Evolutionary conservation across 2,797 vertebrate genomes (phyloP), one percentile per base, ranked within the genome.

Genomic region (Enteromius argenteus): DNA sequence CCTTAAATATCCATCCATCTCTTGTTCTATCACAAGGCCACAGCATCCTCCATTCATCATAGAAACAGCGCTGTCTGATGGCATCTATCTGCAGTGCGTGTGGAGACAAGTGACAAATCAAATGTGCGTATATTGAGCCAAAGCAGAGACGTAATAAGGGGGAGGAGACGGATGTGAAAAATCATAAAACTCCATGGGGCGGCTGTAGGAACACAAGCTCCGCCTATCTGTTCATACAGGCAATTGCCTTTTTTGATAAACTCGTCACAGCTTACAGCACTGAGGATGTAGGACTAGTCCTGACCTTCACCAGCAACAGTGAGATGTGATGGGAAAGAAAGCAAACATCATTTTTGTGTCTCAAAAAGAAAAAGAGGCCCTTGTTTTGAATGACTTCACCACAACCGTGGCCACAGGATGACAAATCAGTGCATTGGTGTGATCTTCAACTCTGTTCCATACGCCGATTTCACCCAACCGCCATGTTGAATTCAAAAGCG

Each of bases 21-120:
- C 77, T 84, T 79, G 76, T 81, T 83, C 83, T 44, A 81, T 85
- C 85, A 92, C 91, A 91, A 93, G 94, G 93, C 93, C 92, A 85
- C 85, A 86, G 90, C 88, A 81, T 88, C 82, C 84, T 85, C 85
- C 85, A 86, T 89, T 92, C 92, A 93, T 94, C 94, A 94, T 74
- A 87, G 85, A 79, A 64, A 88, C 89, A 88, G 85, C 86, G 72
- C 64, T 89, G 89, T 81, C 89, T 90, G 91, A 89, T 90, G 89
- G 91, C 86, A 87, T 90, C 87, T 89, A 85, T 89, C 82, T 80
- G 82, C 69, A 60, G 74, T 39, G 35, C 66, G 46, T 74, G 80
- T 62, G 39, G 44, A 58, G 74, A 69, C n/a, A 35, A 35, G 56
- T 44, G 32, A 77, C 46, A 81, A 46, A 83, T 83, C 78, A 83